Base-by-base conservation (phyloP, 2,888 invertebrate species). In the Odontocolon sp. region DNA sequence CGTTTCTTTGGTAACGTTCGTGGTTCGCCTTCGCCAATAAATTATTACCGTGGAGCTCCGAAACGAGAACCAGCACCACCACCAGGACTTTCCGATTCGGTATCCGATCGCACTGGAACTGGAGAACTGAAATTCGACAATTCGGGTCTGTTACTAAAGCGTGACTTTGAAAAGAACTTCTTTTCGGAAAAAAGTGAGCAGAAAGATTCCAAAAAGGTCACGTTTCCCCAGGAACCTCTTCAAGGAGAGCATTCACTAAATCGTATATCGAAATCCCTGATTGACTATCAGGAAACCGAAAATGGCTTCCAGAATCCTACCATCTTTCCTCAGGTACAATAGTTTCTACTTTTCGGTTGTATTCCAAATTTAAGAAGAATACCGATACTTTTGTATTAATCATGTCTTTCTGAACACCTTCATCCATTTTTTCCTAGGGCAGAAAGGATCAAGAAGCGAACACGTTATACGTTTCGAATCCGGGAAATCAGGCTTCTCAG, bases 1-100 rank as follows among this genome's bases (percentile, higher is more conserved):
- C 92, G 95, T 77, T 95, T 95, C 87, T 96, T 96, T 86, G 94
- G 75, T 18, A 81, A 73, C 40, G 36, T 54, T 38, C 70, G 66
- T 5, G 69, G 70, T 8, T 23, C 57, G 2, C 8, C 28, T 28
- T 52, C 38, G 11, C 52, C 54, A 47, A 70, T 47, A 40, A 66
- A 42, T 33, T 61, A 77, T 31, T 66, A 78, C 42, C 72, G 68
- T 3, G 79, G 63, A 9, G 38, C n/a, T 3, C 28, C 61, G 1
- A 57, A 50, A 11, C 59, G 63, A 23, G 59, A 75, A n/a, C 72
- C 59, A n/a, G 74, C 73, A n/a, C 54, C 66, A 11, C 74, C 68
- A n/a, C 66, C 67, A 40, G 77, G 56, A 18, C 38, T 70, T 9
- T 61, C 64, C 3, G 52, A 47, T 47, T 36, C 71, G 8, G 79